Evolutionary conservation across 2,797 vertebrate species (phyloP), one percentile per base, ranked within the genome.

Genomic region (Parotocinclus haroldoi): DNA sequence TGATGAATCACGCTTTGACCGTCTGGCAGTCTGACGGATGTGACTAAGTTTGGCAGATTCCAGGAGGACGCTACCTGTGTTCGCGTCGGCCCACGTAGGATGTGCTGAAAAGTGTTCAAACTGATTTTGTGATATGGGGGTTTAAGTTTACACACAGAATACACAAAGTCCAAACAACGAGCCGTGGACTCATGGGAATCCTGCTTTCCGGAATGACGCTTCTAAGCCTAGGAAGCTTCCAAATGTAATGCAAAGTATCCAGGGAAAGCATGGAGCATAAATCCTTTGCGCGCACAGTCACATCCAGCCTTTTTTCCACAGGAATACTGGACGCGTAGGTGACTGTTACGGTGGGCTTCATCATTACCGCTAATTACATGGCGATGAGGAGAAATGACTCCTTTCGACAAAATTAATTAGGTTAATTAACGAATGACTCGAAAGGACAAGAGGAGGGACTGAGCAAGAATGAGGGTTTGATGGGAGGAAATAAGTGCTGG

Each of bases 301-400:
- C 50, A 5, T 53, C 62, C 49, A 66, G 46, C 61, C n/a, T 27
- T 27, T 76, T 49, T 69, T 72, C 74, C 67, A 69, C 76, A 81
- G 87, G 80, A 84, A 77, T 86, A 80, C 84, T 82, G 73, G 73
- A 85, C 83, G 81, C 63, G 69, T 58, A 57, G 74, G 72, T 75
- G 74, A 87, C n/a, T n/a, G 80, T 74, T 77, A 69, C 59, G 74
- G 49, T 68, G 66, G 66, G 73, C 69, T 5, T 40, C 39, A n/a
- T 14, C 16, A 19, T 42, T 27, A 65, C 2, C 6, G 10, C 45
- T 58, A 69, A 76, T 69, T 71, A 62, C 62, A 74, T 59, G 61
- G 71, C 73, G 73, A 71, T 44, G 1, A 27, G 50, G 14, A 63
- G 73, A 74, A 73, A 76, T 57, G 10, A 58, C 64, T 67, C 42